phyloP scores from a whole-genome alignment of 2,888 invertebrate genomes.

The Agriopis aurantiaria region DNA sequence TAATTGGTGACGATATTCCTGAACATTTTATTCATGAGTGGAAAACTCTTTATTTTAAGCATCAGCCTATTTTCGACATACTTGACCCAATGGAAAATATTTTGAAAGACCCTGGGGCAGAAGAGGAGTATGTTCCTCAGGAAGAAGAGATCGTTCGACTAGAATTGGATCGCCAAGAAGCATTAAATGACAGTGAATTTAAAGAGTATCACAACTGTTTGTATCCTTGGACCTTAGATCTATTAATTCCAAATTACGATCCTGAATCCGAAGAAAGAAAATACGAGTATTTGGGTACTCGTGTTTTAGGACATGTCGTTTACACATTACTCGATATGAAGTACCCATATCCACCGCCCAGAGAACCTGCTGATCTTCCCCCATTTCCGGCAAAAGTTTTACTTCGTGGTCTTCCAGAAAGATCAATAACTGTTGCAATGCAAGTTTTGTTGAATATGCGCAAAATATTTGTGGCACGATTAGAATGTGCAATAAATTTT shows the following conservation, averaged over 20 bases:
- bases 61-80: constrained; percentile 84
- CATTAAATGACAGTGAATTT: constrained; percentile 85
- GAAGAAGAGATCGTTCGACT: constrained; percentile 76
- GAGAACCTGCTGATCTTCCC: constrained; percentile 70
- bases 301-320: constrained; percentile 82
- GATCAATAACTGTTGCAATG: constrained; percentile 70
- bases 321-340: constrained; percentile 82
- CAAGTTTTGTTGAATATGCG: constrained; percentile 71
- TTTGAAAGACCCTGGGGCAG: constrained; percentile 62
- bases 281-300: constrained; percentile 74
- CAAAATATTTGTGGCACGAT: constrained; percentile 74
- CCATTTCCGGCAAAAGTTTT: constrained; percentile 70
- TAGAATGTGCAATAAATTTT: constrained; percentile 85
- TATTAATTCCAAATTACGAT: constrained; percentile 74
- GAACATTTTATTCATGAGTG: constrained; percentile 83
- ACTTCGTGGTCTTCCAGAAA: constrained; percentile 77
- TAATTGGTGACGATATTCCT: constrained; percentile 77
- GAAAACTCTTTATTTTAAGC: constrained; percentile 84
- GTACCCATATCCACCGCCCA: constrained; percentile 73
- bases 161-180: constrained; percentile 84
- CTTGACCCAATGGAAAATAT: constrained; percentile 73
- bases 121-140: constrained; percentile 61
- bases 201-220: constrained; percentile 83
- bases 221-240: constrained; percentile 84
- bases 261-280: constrained; percentile 75